Evolutionary conservation across 2,888 invertebrate genomes (phyloP).

Genomic region (Masnerella sp.): DNA sequence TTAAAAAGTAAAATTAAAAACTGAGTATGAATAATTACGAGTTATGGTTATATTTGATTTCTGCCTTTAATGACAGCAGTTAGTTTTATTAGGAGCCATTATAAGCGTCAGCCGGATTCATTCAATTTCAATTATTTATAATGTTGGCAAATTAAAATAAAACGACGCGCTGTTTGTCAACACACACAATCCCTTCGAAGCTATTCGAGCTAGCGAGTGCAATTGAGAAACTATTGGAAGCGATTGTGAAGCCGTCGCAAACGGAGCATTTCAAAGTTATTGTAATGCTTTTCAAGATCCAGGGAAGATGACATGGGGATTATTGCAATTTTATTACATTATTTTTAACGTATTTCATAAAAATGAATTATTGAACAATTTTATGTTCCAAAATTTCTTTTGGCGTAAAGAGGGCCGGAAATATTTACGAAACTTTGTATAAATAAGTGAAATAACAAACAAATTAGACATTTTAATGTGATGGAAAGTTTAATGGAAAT

Average conservation of each 20-base stretch:
- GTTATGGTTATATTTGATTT: no score
- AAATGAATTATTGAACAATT: background rate
- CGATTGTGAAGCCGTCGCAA: conserved; percentile 21
- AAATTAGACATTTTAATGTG: no score
- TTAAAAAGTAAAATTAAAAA: no score
- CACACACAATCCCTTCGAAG: conserved; percentile 4
- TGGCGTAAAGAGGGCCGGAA: no score
- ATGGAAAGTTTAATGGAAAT: no score
- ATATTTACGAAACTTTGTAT: no score
- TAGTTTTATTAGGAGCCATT: no score
- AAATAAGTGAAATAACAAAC: no score
- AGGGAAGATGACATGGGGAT: conserved; percentile 12
- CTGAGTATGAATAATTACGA: no score
- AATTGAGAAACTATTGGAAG: conserved; percentile 31
- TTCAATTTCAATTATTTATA: conserved; percentile 16
- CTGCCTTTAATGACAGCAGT: no score
- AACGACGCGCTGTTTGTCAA: conserved; percentile 23
- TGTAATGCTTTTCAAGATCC: conserved; percentile 31
- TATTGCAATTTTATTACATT: conserved; percentile 3
- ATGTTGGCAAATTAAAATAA: conserved; percentile 24
- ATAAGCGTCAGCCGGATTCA: no score
- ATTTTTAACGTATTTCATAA: conserved; percentile 1
- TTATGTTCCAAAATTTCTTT: no score
- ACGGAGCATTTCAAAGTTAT: conserved; percentile 18
- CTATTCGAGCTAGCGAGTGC: conserved; percentile 17